Percentiles rank a stretch among this genome's conserved stretches.
These are phyloP conservation scores for Eulithis testata DNA, from an alignment of 2,888 invertebrate species.

Conservation along the genomic window DNA sequence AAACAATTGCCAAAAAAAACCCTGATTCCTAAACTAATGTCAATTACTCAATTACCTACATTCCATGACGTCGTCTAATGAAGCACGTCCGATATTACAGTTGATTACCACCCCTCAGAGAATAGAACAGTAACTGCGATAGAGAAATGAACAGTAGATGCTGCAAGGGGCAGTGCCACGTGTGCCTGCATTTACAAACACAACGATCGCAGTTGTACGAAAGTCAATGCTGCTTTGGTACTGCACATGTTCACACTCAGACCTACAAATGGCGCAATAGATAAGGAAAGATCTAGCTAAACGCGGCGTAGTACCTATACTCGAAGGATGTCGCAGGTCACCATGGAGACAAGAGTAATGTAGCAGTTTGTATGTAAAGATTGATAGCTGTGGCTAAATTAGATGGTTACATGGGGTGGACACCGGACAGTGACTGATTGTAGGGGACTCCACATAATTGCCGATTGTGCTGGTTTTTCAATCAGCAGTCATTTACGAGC, in stretches of 20 bases:
- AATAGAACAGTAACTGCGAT: background rate
- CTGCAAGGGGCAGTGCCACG: too few species aligned
- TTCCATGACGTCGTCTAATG: background rate
- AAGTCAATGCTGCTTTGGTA: too few species aligned
- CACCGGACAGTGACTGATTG: conserved; percentile 36
- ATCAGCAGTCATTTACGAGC: conserved; percentile 9
- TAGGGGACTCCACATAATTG: conserved; percentile 2
- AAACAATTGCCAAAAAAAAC: too few species aligned
- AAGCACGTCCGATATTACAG: conserved; percentile 3
- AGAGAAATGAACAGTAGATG: background rate
- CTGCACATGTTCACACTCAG: too few species aligned
- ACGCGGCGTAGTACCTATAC: too few species aligned
- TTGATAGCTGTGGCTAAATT: conserved; percentile 30
- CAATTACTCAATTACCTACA: background rate
- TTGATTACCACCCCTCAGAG: background rate
- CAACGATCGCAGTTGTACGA: too few species aligned
- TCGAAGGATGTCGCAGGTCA: background rate
- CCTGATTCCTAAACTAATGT: too few species aligned
- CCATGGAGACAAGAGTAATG: conserved; percentile 3
- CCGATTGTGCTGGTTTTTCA: conserved; percentile 18
- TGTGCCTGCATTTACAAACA: too few species aligned
- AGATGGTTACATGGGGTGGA: conserved; percentile 24
- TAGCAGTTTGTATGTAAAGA: conserved; percentile 16
- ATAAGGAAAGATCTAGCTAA: too few species aligned
- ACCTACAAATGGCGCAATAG: too few species aligned